Percentiles rank a stretch among this genome's conserved stretches.
Evolutionary conservation across 2,113 vertebrate genomes (phyloP).

Genomic region (Toxotes chatareus): DNA sequence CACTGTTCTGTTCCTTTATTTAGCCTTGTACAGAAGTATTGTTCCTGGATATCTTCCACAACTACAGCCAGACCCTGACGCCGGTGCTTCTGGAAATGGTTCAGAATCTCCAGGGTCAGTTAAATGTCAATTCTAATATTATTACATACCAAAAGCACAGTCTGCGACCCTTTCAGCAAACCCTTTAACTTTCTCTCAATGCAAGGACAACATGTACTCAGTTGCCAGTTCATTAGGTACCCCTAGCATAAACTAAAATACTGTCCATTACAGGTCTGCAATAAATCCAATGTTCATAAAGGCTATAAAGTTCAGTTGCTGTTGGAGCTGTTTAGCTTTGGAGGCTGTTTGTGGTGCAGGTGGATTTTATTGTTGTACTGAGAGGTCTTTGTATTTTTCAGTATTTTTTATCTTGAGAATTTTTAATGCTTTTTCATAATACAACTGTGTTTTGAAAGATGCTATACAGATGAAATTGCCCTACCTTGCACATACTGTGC

Average conservation of each 20-base stretch:
- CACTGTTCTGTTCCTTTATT: conserved; percentile 49
- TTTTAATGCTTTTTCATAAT: no score
- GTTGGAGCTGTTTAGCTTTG: no score
- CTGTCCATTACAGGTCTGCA: not conserved
- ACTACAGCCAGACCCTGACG: conserved; percentile 95
- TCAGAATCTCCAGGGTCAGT: conserved; percentile 92
- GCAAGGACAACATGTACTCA: not conserved
- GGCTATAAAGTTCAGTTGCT: not conserved
- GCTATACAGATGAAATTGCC: not conserved
- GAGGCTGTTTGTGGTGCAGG: not conserved
- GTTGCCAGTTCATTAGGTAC: not conserved
- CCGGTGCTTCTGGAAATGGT: conserved; percentile 97
- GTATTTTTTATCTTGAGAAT: not conserved
- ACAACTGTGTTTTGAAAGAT: not conserved
- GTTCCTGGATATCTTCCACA: conserved; percentile 98
- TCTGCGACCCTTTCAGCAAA: not conserved
- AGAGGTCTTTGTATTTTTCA: not conserved
- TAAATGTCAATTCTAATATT: conserved; percentile 3
- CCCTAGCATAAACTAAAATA: not conserved
- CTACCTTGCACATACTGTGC: not conserved
- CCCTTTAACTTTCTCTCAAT: not conserved
- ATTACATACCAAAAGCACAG: not conserved
- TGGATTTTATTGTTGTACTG: not conserved
- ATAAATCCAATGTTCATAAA: not conserved
- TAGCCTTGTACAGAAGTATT: conserved; percentile 98